Percentiles rank a stretch among this genome's conserved stretches.
phyloP scores from a whole-genome alignment of 2,113 vertebrate genomes.

The Pluvialis apricaria region DNA sequence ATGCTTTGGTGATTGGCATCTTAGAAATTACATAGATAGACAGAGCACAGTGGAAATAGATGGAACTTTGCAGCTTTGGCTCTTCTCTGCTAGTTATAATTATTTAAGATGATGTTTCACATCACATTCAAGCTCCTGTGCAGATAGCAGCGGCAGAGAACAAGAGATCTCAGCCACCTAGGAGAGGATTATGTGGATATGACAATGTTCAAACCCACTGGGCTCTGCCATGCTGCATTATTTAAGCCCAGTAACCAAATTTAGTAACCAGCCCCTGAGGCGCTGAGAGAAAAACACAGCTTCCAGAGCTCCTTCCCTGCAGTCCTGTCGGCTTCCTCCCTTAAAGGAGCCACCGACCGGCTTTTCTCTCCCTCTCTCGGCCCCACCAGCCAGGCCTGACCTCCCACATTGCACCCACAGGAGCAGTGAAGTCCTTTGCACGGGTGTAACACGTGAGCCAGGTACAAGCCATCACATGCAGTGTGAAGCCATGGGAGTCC shows the following conservation, averaged over 20 bases:
- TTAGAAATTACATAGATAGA: conserved; percentile 53
- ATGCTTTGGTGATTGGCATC: conserved; percentile 56
- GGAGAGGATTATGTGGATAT: conserved; percentile 55
- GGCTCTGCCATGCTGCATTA: conserved; percentile 66
- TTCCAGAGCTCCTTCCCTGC: conserved; percentile 51
- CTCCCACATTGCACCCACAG: background rate
- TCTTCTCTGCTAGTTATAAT: conserved; percentile 61
- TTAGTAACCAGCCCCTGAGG: conserved; percentile 65
- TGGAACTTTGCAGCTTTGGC: conserved; percentile 56
- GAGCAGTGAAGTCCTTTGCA: background rate
- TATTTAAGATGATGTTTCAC: conserved; percentile 65
- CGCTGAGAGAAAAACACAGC: conserved; percentile 15
- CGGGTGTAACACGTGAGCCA: background rate
- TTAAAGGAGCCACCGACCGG: background rate
- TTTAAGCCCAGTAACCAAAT: conserved; percentile 69
- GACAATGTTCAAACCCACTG: conserved; percentile 65
- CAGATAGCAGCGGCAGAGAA: conserved; percentile 20
- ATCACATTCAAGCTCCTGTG: conserved; percentile 51
- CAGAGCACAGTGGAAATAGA: conserved; percentile 39
- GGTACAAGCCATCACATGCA: background rate
- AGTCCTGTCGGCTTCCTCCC: background rate
- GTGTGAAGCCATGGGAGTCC: background rate
- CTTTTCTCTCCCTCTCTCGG: background rate
- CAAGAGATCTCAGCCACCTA: conserved; percentile 56
- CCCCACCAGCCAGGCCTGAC: background rate